These are phyloP conservation scores for Furcifer pardalis DNA, from an alignment of 2,797 vertebrate species.

Conservation along the genomic window DNA sequence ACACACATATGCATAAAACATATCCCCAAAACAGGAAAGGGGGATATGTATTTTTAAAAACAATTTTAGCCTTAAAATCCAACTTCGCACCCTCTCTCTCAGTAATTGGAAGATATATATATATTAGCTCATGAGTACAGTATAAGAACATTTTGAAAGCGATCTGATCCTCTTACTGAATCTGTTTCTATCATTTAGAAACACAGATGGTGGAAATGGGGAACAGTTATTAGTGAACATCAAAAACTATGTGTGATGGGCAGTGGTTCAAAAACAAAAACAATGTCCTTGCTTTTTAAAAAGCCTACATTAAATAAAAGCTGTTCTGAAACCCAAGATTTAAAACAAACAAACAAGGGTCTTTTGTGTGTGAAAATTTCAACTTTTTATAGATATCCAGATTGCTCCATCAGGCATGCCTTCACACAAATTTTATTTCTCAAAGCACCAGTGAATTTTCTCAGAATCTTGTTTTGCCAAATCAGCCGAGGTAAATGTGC, in stretches of 20 bases:
- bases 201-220: constrained; percentile 51
- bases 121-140: constrained; percentile 44
- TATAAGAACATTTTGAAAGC: constrained; percentile 29
- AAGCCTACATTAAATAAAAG: constrained; percentile 48
- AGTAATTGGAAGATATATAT: constrained; percentile 12
- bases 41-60: constrained; percentile 39
- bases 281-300: constrained; percentile 10
- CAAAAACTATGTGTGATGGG: constrained; percentile 51
- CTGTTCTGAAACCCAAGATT: constrained; percentile 37
- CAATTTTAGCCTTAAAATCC: constrained; percentile 42
- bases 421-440: constrained; percentile 40
- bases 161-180: constrained; percentile 44
- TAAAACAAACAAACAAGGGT: constrained; percentile 34
- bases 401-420: constrained; percentile 47
- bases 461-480: constrained; percentile 21
- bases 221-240: constrained; percentile 32
- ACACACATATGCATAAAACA: too few species aligned
- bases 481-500: constrained; percentile 35
- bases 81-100: constrained; percentile 34
- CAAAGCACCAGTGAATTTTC: constrained; percentile 23
- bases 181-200: constrained; percentile 52
- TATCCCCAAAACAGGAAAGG: constrained; percentile 53
- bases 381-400: constrained; percentile 45
- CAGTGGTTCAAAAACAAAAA: constrained; percentile 45
- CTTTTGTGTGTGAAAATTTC: constrained; percentile 41